Percentiles rank a stretch among this genome's conserved stretches.
phyloP scores from a whole-genome alignment of 2,888 invertebrate species.

The Onchidella celtica region DNA sequence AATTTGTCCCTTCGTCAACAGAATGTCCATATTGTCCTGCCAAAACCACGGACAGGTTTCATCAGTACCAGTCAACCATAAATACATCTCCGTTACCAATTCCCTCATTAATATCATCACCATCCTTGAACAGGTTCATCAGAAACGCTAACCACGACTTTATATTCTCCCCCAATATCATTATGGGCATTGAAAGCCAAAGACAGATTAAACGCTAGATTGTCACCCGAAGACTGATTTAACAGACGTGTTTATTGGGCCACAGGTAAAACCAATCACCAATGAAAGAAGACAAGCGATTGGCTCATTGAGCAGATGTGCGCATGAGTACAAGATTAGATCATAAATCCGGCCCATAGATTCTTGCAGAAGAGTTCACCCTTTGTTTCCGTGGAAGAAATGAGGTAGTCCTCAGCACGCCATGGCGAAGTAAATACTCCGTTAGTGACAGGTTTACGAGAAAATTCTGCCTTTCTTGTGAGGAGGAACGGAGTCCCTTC shows the following conservation, averaged over 20 bases:
- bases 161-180: no score
- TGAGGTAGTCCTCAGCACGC: conserved; percentile 13
- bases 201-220: background rate
- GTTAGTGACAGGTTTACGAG: conserved; percentile 29
- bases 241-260: conserved; percentile 30
- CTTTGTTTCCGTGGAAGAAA: conserved; percentile 7
- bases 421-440: conserved; percentile 10
- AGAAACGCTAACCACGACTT: no score
- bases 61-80: no score
- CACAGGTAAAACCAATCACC: conserved; percentile 26
- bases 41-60: no score
- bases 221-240: conserved; percentile 5
- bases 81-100: no score
- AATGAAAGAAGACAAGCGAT: conserved; percentile 35
- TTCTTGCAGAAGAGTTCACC: conserved; percentile 38
- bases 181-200: background rate
- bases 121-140: no score
- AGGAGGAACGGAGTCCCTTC: background rate
- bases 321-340: conserved; percentile 40
- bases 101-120: no score
- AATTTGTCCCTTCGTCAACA: no score
- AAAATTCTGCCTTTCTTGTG: conserved; percentile 19
- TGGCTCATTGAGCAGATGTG: conserved; percentile 43
- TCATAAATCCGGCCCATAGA: conserved; percentile 43
- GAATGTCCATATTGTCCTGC: no score